A percentile compares a stretch with the other conserved stretches of the same genome.
These are phyloP conservation scores for Girardinus metallicus DNA, from an alignment of 2,797 vertebrate genomes.

Conservation along the genomic window DNA sequence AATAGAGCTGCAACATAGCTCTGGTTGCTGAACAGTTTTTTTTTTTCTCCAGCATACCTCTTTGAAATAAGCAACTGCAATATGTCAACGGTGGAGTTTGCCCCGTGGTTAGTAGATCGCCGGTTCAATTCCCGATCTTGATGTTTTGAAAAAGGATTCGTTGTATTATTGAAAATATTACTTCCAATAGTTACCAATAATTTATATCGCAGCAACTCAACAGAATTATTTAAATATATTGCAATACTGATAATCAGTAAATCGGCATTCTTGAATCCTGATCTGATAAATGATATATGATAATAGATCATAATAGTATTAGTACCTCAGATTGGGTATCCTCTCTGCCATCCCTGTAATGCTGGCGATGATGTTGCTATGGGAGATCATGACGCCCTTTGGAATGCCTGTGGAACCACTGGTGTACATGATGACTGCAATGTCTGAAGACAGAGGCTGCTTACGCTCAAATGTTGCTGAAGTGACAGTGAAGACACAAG, in stretches of 20 bases:
- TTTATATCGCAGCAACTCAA: background rate
- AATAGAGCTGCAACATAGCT: background rate
- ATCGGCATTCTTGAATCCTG: background rate
- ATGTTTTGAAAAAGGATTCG: background rate
- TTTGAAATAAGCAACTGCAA: conserved; percentile 1
- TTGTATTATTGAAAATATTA: background rate
- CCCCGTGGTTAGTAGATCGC: too few species aligned
- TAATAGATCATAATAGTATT: background rate
- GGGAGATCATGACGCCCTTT: conserved; percentile 96
- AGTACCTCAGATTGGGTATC: conserved; percentile 88
- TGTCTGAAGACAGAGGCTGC: conserved; percentile 84
- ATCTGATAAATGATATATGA: background rate
- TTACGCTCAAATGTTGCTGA: conserved; percentile 48
- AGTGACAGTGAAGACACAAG: conserved; percentile 11
- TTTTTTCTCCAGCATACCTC: background rate
- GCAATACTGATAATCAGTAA: background rate
- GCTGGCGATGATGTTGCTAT: conserved; percentile 91
- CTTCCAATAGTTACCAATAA: background rate
- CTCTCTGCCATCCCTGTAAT: conserved; percentile 92
- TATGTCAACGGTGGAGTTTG: too few species aligned
- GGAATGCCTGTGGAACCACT: conserved; percentile 94
- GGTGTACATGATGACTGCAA: conserved; percentile 97
- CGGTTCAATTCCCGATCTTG: too few species aligned
- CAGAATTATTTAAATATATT: background rate
- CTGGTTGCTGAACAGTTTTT: conserved; percentile 7